Evolutionary conservation across 2,888 invertebrate species (phyloP).

Genomic region (Parnassius apollo): DNA sequence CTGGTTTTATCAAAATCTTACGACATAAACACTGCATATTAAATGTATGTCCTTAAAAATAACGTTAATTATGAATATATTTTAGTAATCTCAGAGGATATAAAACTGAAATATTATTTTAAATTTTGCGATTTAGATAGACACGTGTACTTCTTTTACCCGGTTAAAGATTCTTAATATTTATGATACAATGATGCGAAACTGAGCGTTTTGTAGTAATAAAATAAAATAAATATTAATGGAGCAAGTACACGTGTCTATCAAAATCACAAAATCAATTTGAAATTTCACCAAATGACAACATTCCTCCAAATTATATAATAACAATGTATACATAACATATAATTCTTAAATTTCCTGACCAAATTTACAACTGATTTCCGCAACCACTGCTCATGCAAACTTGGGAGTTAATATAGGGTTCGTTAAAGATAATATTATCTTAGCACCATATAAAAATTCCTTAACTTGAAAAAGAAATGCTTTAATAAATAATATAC

Average conservation of each 20-base stretch:
- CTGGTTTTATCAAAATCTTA: too few species aligned
- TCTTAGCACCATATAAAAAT: slow-evolving; percentile 41
- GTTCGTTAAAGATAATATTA: not conserved
- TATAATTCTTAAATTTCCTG: not conserved
- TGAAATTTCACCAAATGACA: not conserved
- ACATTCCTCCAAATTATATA: not conserved
- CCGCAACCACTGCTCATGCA: not conserved
- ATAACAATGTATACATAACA: not conserved
- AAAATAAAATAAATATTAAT: too few species aligned
- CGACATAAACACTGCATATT: too few species aligned
- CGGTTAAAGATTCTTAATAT: too few species aligned
- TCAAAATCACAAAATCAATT: too few species aligned
- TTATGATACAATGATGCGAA: too few species aligned
- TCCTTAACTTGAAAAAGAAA: slow-evolving; percentile 29
- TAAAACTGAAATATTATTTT: too few species aligned
- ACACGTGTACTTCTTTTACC: too few species aligned
- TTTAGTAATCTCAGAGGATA: not conserved
- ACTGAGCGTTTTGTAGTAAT: too few species aligned
- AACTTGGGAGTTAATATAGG: slow-evolving; percentile 4
- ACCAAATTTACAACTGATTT: slow-evolving; percentile 3
- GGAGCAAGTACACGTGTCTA: too few species aligned
- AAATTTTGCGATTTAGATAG: too few species aligned
- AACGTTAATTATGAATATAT: not conserved
- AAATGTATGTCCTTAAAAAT: not conserved
- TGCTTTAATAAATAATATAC: not conserved